Evolutionary conservation across 2,888 invertebrate species (phyloP), one percentile per base, ranked within the genome.

Genomic region (Physocephala rufipes): DNA sequence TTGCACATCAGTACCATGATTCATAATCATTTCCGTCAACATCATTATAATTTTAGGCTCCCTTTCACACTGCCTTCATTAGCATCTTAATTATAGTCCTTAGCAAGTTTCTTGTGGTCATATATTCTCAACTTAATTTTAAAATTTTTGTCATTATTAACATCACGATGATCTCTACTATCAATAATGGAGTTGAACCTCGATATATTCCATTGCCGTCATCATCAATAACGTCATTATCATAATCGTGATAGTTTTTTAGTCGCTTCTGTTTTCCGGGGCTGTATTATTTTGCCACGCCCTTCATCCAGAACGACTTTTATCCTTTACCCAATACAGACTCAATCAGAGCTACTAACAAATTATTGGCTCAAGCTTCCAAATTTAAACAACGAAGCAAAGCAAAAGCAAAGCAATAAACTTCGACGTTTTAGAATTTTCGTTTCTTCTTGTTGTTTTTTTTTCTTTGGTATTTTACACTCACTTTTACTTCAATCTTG

Each of bases 371-470:
- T 49, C 49, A 66, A 53, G 16, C 51, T 36, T 47, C 49, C n/a
- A 49, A 61, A 51, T 28, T 47, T 58, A 19, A 58, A 19, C 2
- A 49, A 15, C 61, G 7, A 24, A 49, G 61, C 47, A 49, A 28
- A 30, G 19, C 45, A 12, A n/a, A n/a, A 49, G 59, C 30, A 19
- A 49, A 30, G 49, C 21, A 30, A 36, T 68, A 55, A 55, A 47
- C 36, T 61, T 67, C 36, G 15, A 16, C n/a, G n/a, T n/a, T n/a
- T n/a, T n/a, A n/a, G n/a, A n/a, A n/a, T 3, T 51, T 67, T 66
- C 58, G 26, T 67, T 58, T 36, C n/a, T 58, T 19, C 4, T 15
- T 67, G n/a, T n/a, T 30, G n/a, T n/a, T n/a, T n/a, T n/a, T 61
- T 21, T 16, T 2, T 47, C 45, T 45, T 51, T 49, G 24, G 9